phyloP scores from a whole-genome alignment of 2,113 vertebrate genomes.

The Nematolebias whitei region DNA sequence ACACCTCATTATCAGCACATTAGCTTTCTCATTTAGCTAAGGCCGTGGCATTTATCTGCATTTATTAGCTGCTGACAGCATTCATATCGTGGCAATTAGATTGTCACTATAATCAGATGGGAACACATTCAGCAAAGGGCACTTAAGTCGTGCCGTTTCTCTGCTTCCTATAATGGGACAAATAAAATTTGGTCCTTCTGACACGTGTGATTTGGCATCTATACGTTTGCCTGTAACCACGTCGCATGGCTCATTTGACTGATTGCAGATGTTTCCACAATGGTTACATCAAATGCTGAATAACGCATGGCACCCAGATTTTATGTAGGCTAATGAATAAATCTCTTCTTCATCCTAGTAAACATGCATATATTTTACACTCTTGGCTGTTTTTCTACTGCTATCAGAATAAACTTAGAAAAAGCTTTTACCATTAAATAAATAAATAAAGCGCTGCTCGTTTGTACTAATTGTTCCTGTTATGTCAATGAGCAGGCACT shows the following conservation, averaged over 20 bases:
- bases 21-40: constrained; percentile 9
- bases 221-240: neutral
- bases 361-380: too few relatives aligned
- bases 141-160: neutral
- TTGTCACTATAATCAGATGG: neutral
- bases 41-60: neutral
- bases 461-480: constrained; percentile 5
- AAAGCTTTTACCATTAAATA: neutral
- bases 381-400: neutral
- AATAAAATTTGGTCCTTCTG: neutral
- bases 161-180: neutral
- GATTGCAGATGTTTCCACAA: neutral
- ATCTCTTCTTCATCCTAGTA: neutral
- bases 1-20: constrained; percentile 20
- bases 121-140: neutral
- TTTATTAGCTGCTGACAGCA: neutral
- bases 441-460: neutral
- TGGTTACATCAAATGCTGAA: neutral
- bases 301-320: neutral
- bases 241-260: constrained; percentile 2
- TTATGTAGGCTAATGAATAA: neutral
- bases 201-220: neutral
- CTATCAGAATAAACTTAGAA: neutral
- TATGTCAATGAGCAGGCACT: neutral
- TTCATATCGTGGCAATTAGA: neutral